phyloP scores from a whole-genome alignment of 2,888 invertebrate species.

The Creontiades dilutus region DNA sequence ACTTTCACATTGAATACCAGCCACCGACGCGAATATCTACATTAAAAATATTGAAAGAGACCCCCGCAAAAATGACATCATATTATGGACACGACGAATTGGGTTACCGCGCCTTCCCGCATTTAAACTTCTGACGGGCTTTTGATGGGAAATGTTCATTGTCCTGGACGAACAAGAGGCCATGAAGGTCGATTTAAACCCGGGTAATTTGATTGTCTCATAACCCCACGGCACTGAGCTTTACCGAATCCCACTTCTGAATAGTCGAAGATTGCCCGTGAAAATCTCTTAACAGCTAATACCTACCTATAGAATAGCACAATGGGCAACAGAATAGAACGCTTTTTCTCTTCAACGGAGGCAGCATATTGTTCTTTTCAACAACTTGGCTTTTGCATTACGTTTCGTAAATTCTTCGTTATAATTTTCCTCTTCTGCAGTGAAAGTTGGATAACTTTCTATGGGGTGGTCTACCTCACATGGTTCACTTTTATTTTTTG shows the following conservation, averaged over 20 bases:
- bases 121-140: conserved; percentile 11
- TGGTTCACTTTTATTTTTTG: too few species aligned
- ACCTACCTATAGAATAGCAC: background rate
- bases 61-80: conserved; percentile 16
- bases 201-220: conserved; percentile 24
- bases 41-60: conserved; percentile 34
- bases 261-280: conserved; percentile 6
- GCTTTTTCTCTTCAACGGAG: background rate
- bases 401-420: too few species aligned
- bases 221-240: background rate
- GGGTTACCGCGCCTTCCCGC: background rate
- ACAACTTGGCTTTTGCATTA: background rate
- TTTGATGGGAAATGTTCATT: background rate
- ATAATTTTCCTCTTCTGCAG: too few species aligned
- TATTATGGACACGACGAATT: conserved; percentile 22
- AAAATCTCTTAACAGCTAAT: conserved; percentile 4
- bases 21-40: conserved; percentile 22
- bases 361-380: background rate
- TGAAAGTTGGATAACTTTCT: too few species aligned
- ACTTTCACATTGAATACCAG: background rate
- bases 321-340: background rate
- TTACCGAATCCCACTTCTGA: conserved; percentile 3
- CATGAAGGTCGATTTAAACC: conserved; percentile 2
- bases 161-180: background rate
- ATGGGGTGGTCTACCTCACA: too few species aligned